Base-by-base conservation (phyloP, 2,888 invertebrate species). In the Nematopogon swammerdamellus region DNA sequence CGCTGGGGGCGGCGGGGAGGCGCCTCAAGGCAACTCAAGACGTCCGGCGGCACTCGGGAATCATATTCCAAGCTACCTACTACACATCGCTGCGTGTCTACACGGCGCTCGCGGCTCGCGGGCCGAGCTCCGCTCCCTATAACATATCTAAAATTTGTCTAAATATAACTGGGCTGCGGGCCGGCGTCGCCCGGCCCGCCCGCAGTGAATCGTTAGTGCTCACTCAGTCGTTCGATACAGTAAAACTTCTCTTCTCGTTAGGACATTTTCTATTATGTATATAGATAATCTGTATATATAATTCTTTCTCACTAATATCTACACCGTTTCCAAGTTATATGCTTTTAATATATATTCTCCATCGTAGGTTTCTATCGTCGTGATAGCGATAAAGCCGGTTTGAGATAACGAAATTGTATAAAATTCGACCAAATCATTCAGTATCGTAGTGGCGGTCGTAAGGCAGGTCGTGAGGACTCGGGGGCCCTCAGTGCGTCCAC, bases 241-340 rank as follows among this genome's bases (percentile, higher is more conserved):
- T 70, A 68, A 66, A 69, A 68, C 68, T 66, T 70, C 62, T 70
- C 66, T 63, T 72, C 69, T 71, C 70, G 70, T 71, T 72, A 74
- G 74, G 73, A 73, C 74, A 70, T 73, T 72, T 67, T 73, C 72
- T 75, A 72, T 69, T 72, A 70, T 74, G 71, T 76, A 76, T 75
- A 77, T 75, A 76, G 75, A 74, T 76, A 76, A 75, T 76, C 75
- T 76, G 74, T 77, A 73, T 77, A 72, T 73, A 76, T 75, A 76
- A 72, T 72, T 72, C 70, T 77, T 72, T 76, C 72, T 77, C 74
- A 74, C 75, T 79, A 77, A 74, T 77, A 79, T 79, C 77, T 79
- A 79, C 76, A 79, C 77, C 77, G 74, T 68, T 68, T 70, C 70
- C 73, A 67, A 67, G 70, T 20, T 46, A 46, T 46, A 46, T 20